Percentiles rank a stretch among this genome's conserved stretches.
Evolutionary conservation across 2,113 vertebrate genomes (phyloP).

Genomic region (Xenopus borealis): DNA sequence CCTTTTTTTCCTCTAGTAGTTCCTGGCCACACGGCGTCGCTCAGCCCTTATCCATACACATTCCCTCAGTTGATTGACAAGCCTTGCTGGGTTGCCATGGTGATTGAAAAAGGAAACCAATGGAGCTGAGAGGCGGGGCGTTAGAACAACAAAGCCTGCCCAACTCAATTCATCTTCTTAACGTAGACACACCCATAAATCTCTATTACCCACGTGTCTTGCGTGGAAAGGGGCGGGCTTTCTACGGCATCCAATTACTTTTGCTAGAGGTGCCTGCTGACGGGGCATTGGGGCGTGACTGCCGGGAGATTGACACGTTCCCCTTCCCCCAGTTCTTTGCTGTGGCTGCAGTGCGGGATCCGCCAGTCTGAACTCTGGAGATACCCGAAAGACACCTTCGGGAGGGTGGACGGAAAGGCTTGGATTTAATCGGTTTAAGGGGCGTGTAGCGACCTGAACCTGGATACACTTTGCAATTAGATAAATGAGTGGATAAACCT

Average conservation of each 20-base stretch:
- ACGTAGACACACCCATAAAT: neutral
- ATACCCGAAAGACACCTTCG: conserved; percentile 16
- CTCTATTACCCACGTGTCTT: conserved; percentile 23
- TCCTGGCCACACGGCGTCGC: conserved; percentile 5
- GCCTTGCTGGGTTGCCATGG: conserved; percentile 2
- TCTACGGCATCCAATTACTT: neutral
- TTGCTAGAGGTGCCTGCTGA: conserved; percentile 14
- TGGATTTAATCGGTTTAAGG: too few species aligned
- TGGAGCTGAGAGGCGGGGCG: neutral
- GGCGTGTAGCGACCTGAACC: neutral
- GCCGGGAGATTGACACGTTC: conserved; percentile 15
- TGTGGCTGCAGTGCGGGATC: conserved; percentile 43
- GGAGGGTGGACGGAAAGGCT: neutral
- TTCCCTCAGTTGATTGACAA: conserved; percentile 21
- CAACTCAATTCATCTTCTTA: conserved; percentile 39
- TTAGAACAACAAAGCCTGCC: neutral
- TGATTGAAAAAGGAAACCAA: conserved; percentile 3
- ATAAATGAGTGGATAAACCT: conserved; percentile 17
- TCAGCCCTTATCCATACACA: neutral
- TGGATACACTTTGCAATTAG: neutral
- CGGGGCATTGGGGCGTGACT: conserved; percentile 14
- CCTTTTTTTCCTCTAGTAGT: neutral
- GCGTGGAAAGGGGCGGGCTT: conserved; percentile 3
- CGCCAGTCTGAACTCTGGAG: conserved; percentile 35
- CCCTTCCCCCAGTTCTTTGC: conserved; percentile 21